Evolutionary conservation across 2,888 invertebrate genomes (phyloP).

Genomic region (Xestoiulus laeticollis): DNA sequence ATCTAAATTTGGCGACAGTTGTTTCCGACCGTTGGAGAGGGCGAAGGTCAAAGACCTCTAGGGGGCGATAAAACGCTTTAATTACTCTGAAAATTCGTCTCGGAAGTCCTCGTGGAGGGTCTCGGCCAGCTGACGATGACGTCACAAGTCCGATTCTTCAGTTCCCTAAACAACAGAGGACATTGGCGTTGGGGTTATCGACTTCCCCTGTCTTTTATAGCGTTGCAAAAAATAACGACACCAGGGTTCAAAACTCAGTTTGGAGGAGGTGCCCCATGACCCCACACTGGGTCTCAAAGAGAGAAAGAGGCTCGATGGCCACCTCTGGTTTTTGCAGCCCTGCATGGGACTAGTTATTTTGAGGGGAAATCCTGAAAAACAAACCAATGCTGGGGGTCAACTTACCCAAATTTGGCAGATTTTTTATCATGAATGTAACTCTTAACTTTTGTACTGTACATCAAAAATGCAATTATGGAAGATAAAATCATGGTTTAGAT

Average conservation of each 20-base stretch:
- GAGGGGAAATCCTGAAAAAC: too few relatives aligned
- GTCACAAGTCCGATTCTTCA: constrained; percentile 16
- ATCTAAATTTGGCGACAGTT: constrained; percentile 16
- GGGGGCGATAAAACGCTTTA: not conserved
- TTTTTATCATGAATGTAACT: too few relatives aligned
- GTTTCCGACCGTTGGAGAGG: not conserved
- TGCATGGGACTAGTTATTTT: not conserved
- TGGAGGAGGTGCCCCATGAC: not conserved
- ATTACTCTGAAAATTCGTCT: not conserved
- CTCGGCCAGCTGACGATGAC: not conserved
- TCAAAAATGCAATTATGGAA: too few relatives aligned
- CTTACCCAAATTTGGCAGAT: too few relatives aligned
- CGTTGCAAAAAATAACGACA: too few relatives aligned
- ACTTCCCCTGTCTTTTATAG: not conserved
- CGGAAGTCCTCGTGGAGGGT: not conserved
- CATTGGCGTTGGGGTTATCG: constrained; percentile 26
- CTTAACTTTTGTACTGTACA: too few relatives aligned
- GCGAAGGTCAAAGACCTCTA: not conserved
- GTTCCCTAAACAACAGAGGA: constrained; percentile 7
- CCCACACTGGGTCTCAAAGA: not conserved
- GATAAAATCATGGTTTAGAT: too few relatives aligned
- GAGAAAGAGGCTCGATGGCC: not conserved
- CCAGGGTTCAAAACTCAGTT: not conserved
- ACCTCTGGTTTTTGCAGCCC: not conserved
- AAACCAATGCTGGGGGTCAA: too few relatives aligned